A percentile compares a stretch with the other conserved stretches of the same genome.
Conservation (phyloP, 1,140 invertebrate species). For the Fopius arisanus region DNA sequence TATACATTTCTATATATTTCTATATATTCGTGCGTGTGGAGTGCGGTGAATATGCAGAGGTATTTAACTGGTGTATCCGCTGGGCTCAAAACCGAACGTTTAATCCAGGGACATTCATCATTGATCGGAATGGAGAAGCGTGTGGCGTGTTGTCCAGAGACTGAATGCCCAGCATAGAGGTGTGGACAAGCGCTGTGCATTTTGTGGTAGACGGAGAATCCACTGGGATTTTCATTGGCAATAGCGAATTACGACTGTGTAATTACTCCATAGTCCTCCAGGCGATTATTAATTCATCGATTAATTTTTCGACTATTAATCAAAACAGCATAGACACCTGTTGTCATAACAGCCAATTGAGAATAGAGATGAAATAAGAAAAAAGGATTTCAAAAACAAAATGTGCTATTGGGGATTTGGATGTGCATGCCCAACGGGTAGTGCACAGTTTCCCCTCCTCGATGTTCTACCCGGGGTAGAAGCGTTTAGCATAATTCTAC, state of each 20-base stretch:
- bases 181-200: background rate
- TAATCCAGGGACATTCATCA: slow-evolving; percentile 6
- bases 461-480: background rate
- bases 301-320: background rate
- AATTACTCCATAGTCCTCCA: slow-evolving; percentile 23
- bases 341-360: background rate
- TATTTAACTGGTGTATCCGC: background rate
- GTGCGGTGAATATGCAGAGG: background rate
- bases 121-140: background rate
- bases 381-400: no score
- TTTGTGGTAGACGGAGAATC: background rate
- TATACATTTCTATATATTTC: background rate
- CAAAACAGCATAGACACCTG: background rate
- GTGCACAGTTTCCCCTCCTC: background rate
- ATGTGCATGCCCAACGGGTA: background rate
- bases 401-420: background rate
- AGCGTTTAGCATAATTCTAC: slow-evolving; percentile 56
- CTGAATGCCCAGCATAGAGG: background rate
- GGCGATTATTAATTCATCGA: slow-evolving; percentile 20
- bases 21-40: background rate
- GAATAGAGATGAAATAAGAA: background rate
- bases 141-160: background rate
- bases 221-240: background rate
- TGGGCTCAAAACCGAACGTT: background rate
- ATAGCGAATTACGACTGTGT: slow-evolving; percentile 24